Evolutionary conservation across 2,888 invertebrate species (phyloP).

Genomic region (Chrysodeixis includens): DNA sequence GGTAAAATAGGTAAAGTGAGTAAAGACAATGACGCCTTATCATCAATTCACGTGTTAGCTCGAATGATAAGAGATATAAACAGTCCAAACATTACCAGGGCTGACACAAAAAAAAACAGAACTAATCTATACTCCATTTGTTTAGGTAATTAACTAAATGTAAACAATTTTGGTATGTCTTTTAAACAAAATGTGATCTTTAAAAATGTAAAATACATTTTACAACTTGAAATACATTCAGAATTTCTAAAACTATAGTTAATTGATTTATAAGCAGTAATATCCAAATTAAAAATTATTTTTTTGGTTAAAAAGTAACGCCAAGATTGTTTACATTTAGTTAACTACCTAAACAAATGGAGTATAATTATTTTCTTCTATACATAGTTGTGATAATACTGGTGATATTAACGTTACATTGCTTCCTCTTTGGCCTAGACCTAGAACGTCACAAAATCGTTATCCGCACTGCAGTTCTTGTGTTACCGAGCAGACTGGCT

Average conservation of each 20-base stretch:
- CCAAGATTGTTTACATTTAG: too few species aligned
- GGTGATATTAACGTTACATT: neutral
- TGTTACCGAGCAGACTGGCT: neutral
- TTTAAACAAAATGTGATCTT: neutral
- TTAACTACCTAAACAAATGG: too few species aligned
- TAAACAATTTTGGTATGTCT: neutral
- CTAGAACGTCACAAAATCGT: slow-evolving; percentile 2
- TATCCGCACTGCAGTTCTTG: slow-evolving; percentile 2
- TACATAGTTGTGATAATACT: neutral
- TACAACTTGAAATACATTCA: too few species aligned
- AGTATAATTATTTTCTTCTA: neutral
- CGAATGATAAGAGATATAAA: slow-evolving; percentile 15
- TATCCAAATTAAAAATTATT: too few species aligned
- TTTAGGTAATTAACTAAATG: neutral
- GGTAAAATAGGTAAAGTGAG: slow-evolving; percentile 10
- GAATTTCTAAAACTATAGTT: too few species aligned
- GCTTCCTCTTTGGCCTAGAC: slow-evolving; percentile 1
- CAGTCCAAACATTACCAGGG: slow-evolving; percentile 8
- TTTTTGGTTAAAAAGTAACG: too few species aligned
- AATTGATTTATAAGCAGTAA: too few species aligned
- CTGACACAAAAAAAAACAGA: neutral
- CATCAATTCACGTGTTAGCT: slow-evolving; percentile 18
- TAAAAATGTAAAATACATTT: too few species aligned
- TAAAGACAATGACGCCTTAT: slow-evolving; percentile 11
- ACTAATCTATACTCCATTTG: neutral